A percentile compares a stretch with the other conserved stretches of the same genome.
These are phyloP conservation scores for Xestobium rufovillosum DNA, from an alignment of 2,888 invertebrate genomes.

Conservation along the genomic window DNA sequence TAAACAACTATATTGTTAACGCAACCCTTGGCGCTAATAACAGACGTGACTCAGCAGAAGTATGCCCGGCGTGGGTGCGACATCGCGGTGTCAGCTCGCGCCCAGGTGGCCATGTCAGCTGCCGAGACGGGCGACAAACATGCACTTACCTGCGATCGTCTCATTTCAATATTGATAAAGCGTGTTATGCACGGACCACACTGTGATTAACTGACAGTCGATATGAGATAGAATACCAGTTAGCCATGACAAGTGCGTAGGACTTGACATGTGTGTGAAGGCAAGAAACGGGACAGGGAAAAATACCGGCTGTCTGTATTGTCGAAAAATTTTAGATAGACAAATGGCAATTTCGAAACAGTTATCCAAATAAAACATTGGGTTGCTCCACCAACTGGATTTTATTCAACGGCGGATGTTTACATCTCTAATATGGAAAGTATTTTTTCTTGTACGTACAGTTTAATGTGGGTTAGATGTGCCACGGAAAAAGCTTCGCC, in stretches of 20 bases:
- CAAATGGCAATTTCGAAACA: conserved; percentile 2
- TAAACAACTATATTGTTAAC: conserved; percentile 30
- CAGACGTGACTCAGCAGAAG: conserved; percentile 37
- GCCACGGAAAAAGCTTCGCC: no score
- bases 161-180: conserved; percentile 40
- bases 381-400: no score
- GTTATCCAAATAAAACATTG: no score
- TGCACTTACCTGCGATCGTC: conserved; percentile 34
- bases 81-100: conserved; percentile 31
- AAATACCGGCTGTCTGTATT: conserved; percentile 23
- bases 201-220: conserved; percentile 37
- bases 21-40: conserved; percentile 36
- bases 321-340: not conserved
- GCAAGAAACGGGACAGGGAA: conserved; percentile 29
- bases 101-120: conserved; percentile 44
- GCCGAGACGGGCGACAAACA: conserved; percentile 38
- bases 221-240: conserved; percentile 35
- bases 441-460: no score
- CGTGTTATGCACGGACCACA: conserved; percentile 37
- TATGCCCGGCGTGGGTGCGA: conserved; percentile 36
- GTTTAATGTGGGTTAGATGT: no score
- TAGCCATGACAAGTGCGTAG: conserved; percentile 33
- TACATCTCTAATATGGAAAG: no score
- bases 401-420: no score
- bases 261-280: conserved; percentile 34